Evolutionary conservation across 2,888 invertebrate species (phyloP), one percentile per base, ranked within the genome.

Genomic region (Helicoverpa assulta): DNA sequence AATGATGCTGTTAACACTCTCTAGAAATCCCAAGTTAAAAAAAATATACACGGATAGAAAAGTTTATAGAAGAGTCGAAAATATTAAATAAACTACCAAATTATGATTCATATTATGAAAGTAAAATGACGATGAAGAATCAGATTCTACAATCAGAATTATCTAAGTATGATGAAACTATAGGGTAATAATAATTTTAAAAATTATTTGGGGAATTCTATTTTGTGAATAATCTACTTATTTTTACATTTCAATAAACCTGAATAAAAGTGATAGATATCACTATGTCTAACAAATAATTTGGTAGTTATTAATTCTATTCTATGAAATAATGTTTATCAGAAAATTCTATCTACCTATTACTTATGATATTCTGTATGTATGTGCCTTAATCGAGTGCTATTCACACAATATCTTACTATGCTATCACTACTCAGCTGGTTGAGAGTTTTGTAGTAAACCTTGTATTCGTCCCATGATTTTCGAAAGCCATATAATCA

Each of bases 331-430:
- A 68, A 64, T 65, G 37, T 65, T 60, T 10, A 68, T 62, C 56
- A 67, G 72, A 79, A 85, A 76, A 53, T 67, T 79, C 82, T 85
- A 86, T 86, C 83, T 86, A 88, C 83, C 83, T 79, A 76, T 26
- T 73, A 80, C 33, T 60, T 64, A 80, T 74, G 60, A 67, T 66
- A 62, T 55, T 54, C 52, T 54, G 37, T 67, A 75, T 61, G 56
- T 76, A 69, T 72, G 69, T 81, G 78, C 81, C 74, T 80, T 77
- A 21, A 43, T 76, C 51, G 66, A 73, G 79, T 82, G 81, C 84
- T 84, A 84, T 82, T 81, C 85, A 87, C 84, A 86, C 80, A 78
- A 86, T 65, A 65, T 73, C 33, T 67, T 67, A 80, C 74, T 77
- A 74, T 63, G 58, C 80, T 86, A 82, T 73, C 40, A 68, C 86